Conservation (phyloP, 2,888 invertebrate genomes). For the Panopea generosa region DNA sequence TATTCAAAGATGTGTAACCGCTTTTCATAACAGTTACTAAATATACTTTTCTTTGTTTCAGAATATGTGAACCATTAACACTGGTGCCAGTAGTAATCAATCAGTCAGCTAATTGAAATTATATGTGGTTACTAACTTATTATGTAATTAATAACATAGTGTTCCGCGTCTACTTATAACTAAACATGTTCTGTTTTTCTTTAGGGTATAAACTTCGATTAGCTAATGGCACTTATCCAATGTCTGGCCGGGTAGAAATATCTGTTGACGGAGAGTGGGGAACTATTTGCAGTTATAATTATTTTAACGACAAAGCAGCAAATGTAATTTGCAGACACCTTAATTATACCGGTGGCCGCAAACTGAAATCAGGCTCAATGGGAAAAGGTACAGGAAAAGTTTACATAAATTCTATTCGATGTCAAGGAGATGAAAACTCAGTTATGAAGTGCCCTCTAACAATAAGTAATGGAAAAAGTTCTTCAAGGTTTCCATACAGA, state of each 20-base stretch:
- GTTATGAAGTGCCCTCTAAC: conserved; percentile 72
- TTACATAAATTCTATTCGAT: conserved; percentile 10
- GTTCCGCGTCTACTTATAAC: too few species aligned
- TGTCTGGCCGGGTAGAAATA: conserved; percentile 87
- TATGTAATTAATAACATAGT: too few species aligned
- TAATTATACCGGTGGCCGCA: conserved; percentile 72
- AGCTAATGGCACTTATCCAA: conserved; percentile 47
- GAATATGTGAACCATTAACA: too few species aligned
- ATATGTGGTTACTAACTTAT: too few species aligned
- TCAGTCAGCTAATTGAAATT: too few species aligned
- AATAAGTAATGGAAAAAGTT: too few species aligned
- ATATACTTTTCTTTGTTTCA: too few species aligned
- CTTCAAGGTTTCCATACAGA: too few species aligned
- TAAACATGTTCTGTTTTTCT: conserved; percentile 6
- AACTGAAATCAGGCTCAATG: conserved; percentile 41
- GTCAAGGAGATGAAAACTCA: conserved; percentile 29
- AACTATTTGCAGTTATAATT: conserved; percentile 89
- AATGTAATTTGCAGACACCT: conserved; percentile 85
- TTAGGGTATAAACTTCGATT: conserved; percentile 49
- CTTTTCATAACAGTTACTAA: too few species aligned
- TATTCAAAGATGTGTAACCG: too few species aligned
- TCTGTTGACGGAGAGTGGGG: conserved; percentile 90
- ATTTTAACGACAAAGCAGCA: conserved; percentile 89
- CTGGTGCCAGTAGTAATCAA: too few species aligned
- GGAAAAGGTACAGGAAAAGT: conserved; percentile 7